Conservation (phyloP, 2,888 invertebrate genomes). For the Eremobia ochroleuca region DNA sequence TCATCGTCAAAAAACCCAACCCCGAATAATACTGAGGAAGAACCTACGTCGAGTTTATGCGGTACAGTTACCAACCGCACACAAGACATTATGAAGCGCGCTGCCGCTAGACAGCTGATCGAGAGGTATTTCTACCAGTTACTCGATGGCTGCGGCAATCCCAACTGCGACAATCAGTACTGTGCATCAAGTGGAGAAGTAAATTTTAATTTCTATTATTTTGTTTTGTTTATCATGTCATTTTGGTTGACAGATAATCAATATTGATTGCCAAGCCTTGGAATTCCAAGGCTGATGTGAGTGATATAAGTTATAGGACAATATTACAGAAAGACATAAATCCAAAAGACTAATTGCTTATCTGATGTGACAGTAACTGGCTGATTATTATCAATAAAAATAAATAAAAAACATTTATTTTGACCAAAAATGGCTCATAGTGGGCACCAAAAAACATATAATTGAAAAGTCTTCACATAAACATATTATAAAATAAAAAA, state of each 20-base stretch:
- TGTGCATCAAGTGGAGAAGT: constrained; percentile 98
- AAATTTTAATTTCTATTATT: constrained; percentile 59
- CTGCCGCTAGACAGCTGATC: constrained; percentile 96
- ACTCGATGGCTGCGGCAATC: constrained; percentile 97
- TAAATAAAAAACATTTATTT: neutral
- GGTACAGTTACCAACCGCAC: constrained; percentile 77
- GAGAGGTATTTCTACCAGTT: constrained; percentile 98
- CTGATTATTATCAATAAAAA: neutral
- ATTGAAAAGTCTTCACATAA: neutral
- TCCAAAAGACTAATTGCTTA: neutral
- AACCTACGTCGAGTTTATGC: constrained; percentile 82
- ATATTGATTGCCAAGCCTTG: constrained; percentile 5
- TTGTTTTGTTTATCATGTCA: constrained; percentile 42
- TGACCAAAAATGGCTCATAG: neutral
- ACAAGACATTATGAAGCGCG: constrained; percentile 93
- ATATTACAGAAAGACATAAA: neutral
- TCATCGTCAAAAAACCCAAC: constrained; percentile 87
- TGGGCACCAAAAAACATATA: neutral
- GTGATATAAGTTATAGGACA: neutral
- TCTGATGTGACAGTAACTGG: neutral
- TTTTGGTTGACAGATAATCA: constrained; percentile 20
- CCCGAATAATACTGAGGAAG: constrained; percentile 82
- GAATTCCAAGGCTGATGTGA: neutral
- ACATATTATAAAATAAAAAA: too few relatives aligned
- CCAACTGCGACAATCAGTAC: constrained; percentile 95